Evolutionary conservation across 2,113 vertebrate genomes (phyloP), one percentile per base, ranked within the genome.

Genomic region (Microtus ochrogaster): DNA sequence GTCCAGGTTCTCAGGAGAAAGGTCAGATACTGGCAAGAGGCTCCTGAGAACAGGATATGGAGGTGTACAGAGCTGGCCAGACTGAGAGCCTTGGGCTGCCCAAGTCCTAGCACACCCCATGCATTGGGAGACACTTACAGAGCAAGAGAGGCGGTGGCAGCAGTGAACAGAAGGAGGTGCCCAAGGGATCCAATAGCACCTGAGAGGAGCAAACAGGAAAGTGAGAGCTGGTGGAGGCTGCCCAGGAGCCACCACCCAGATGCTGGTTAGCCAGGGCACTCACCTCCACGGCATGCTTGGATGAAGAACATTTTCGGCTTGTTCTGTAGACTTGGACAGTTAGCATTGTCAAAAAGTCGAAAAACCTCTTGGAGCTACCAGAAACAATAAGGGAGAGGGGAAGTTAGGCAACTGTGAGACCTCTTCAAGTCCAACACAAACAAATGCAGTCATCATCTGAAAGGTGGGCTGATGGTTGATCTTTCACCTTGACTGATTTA

Each of bases 231-330:
- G 97, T 77, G 98, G 92, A 96, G 92, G 89, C 96, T 21, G 74
- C 92, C 96, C 92, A 36, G 96, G 96, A 89, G 95, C 97, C 95
- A 74, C 96, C 94, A 90, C 97, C 96, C 98, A 93, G 89, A 82
- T 12, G 89, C 86, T 12, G 78, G 49, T 19, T 93, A 81, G 96
- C 95, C 47, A 61, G 68, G 72, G 91, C 66, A 98, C 99, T 98
- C 96, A 99, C 99, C 99, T 99, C 99, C 99, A 84, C 99, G 99
- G 97, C 99, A 99, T 93, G 99, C 99, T 98, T 99, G 99, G 97
- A 99, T 98, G 96, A 99, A 99, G 98, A 99, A 99, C 99, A 99
- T 99, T 97, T 99, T 99, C 6, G 99, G 99, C 96, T 99, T 99
- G 98, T 99, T 99, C 98, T 99, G 99, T 1, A 99, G 99, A 95